Conservation (phyloP, 37 sponge, comb jelly and placozoan genomes). For the Chondrosia reniformis region DNA sequence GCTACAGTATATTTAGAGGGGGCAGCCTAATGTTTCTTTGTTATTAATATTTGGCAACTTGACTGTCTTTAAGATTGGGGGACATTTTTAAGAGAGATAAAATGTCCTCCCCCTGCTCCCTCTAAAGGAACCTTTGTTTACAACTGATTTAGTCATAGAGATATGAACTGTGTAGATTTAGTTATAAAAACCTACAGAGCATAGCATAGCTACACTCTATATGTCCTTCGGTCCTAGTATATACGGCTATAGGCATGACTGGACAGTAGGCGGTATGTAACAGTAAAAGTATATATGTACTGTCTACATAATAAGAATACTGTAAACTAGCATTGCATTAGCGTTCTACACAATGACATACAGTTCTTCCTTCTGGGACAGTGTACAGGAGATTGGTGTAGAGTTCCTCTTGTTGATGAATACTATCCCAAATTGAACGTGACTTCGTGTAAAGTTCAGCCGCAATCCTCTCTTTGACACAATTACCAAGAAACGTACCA, state of each 20-base stretch:
- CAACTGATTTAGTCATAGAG: no score
- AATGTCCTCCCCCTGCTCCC: no score
- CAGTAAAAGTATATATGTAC: no score
- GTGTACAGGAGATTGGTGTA: slow-evolving; percentile 74
- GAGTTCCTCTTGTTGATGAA: slow-evolving; percentile 41
- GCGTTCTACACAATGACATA: background rate
- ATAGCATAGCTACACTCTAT: no score
- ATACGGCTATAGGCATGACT: no score
- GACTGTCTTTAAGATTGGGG: background rate
- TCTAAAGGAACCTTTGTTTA: no score
- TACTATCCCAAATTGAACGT: slow-evolving; percentile 60
- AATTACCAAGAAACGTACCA: slow-evolving; percentile 81
- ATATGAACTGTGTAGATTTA: no score
- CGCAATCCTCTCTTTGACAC: slow-evolving; percentile 60
- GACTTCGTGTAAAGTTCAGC: slow-evolving; percentile 48
- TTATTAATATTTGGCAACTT: background rate
- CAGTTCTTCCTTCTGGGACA: background rate
- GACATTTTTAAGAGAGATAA: no score
- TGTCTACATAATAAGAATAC: background rate
- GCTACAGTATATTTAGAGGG: background rate
- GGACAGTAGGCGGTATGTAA: no score
- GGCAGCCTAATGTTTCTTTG: background rate
- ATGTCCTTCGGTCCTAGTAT: background rate
- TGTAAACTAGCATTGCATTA: background rate
- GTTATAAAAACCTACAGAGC: no score